Evolutionary conservation across 2,888 invertebrate genomes (phyloP), one percentile per base, ranked within the genome.

Genomic region (Mesorhabditis belari): DNA sequence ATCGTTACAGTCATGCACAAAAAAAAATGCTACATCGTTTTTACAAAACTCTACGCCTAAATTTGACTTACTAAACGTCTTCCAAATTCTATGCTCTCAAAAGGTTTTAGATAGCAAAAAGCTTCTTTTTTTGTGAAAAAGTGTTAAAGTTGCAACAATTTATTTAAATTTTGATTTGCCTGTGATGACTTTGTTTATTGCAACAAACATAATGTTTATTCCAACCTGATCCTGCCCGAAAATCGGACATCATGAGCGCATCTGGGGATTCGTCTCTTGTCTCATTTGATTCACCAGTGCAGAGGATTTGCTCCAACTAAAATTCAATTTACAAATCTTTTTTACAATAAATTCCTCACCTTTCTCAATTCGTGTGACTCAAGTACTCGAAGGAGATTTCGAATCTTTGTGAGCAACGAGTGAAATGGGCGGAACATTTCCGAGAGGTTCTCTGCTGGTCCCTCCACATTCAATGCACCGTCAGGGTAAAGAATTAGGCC

Each of bases 391-490:
- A 74, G 57, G 26, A 75, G 65, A 27, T 74, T 77, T 35, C 79
- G 64, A 35, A 81, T 79, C 56, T 79, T 76, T 19, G 69, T 66
- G 29, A 81, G 72, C 2, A 81, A 60, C 12, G 71, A 66, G 49
- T 74, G 68, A 61, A 79, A 81, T 29, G 95, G 95, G 76, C 94
- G 87, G 85, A 95, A 96, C 92, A 96, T 93, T 82, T 94, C 94
- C 17, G 92, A 91, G 86, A 93, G 87, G 76, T 90, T 88, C 69
- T 88, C 88, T 65, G 87, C 86, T 65, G 87, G 86, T 77, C 86
- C 87, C 81, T 93, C 92, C 79, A 96, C 89, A 82, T 92, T 91
- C 58, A 96, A 85, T 0, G 96, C 95, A 12, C 94, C 94, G 92
- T 90, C 89, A 3, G 92, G 90, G 82, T 89, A 92, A 58, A 93